A percentile compares a stretch with the other conserved stretches of the same genome.
phyloP scores from a whole-genome alignment of 2,888 invertebrate genomes.

The Drosophila borealis region DNA sequence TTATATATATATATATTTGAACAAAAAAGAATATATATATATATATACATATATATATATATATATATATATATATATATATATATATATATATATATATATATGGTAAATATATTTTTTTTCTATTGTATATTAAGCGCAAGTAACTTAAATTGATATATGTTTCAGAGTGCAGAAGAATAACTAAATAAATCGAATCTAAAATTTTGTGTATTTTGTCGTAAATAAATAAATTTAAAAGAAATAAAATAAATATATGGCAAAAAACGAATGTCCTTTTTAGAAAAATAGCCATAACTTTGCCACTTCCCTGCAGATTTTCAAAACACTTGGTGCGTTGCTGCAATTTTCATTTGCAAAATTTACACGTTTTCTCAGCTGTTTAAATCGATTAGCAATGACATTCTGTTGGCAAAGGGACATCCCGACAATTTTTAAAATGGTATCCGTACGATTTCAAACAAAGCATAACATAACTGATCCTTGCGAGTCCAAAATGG shows the following conservation, averaged over 20 bases:
- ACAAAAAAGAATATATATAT: conserved; percentile 16
- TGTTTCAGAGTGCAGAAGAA: conserved; percentile 49
- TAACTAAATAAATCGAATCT: conserved; percentile 65
- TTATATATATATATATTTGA: conserved; percentile 25
- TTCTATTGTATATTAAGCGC: conserved; percentile 69
- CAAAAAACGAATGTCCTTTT: no score
- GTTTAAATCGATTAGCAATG: no score
- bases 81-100: conserved; percentile 29
- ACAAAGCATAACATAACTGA: no score
- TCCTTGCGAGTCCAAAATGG: no score
- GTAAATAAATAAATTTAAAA: conserved; percentile 73
- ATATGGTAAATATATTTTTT: conserved; percentile 49
- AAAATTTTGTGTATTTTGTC: conserved; percentile 76
- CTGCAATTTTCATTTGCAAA: no score
- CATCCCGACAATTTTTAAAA: no score
- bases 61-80: conserved; percentile 34
- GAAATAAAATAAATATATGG: conserved; percentile 4
- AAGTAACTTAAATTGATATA: conserved; percentile 54
- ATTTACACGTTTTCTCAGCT: no score
- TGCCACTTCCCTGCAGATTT: no score
- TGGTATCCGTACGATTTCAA: no score
- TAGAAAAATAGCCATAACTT: no score
- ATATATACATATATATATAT: conserved; percentile 26
- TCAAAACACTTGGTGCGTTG: no score
- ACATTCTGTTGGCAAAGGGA: no score